Percentiles rank a stretch among this genome's conserved stretches.
phyloP scores from a whole-genome alignment of 2,888 invertebrate genomes.

The Morpho helenor region DNA sequence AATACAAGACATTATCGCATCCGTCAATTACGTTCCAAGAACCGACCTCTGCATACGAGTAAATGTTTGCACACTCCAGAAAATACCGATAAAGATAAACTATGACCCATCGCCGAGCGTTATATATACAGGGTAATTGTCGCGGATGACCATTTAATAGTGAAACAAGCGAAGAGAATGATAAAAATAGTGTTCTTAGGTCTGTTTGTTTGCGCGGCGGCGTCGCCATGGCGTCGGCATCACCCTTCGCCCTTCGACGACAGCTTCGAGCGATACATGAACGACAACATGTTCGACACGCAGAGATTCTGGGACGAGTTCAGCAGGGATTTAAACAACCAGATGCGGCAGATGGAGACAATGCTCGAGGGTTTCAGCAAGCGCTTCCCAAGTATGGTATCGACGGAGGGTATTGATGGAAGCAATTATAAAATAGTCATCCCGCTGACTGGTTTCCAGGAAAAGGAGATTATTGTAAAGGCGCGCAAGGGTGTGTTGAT shows the following conservation, averaged over 20 bases:
- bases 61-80: constrained; percentile 38
- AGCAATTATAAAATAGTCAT: constrained; percentile 52
- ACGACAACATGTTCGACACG: constrained; percentile 49
- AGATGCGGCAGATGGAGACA: constrained; percentile 46
- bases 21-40: constrained; percentile 2
- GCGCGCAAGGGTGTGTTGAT: constrained; percentile 54
- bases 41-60: constrained; percentile 7
- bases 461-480: constrained; percentile 60
- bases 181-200: constrained; percentile 39
- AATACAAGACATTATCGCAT: constrained; percentile 1
- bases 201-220: constrained; percentile 42
- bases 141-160: constrained; percentile 13
- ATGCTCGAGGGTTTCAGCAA: constrained; percentile 42
- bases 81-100: constrained; percentile 49
- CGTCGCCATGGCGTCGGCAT: constrained; percentile 41
- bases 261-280: constrained; percentile 35
- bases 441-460: constrained; percentile 45
- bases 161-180: constrained; percentile 35
- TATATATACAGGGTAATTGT: constrained; percentile 35
- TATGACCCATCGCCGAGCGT: constrained; percentile 35
- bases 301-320: constrained; percentile 43
- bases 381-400: constrained; percentile 40
- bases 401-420: constrained; percentile 40
- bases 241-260: constrained; percentile 21
- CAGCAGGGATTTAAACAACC: constrained; percentile 36